A percentile compares a stretch with the other conserved stretches of the same genome.
Evolutionary conservation across 2,797 vertebrate genomes (phyloP).

Genomic region (Acanthurus lineatus): DNA sequence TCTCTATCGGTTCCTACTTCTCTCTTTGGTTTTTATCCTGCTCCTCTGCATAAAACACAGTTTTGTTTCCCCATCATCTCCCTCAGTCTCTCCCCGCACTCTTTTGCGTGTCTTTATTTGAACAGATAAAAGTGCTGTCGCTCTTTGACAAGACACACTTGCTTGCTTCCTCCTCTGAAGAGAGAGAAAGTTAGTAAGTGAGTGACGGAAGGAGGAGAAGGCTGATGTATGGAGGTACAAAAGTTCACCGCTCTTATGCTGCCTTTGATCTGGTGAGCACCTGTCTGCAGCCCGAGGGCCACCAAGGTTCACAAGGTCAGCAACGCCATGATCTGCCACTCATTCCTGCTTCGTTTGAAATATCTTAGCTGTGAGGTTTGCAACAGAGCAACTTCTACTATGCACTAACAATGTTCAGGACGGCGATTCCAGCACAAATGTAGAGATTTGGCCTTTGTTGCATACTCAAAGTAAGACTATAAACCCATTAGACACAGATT

Average conservation of each 20-base stretch:
- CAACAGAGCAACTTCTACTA: constrained; percentile 17
- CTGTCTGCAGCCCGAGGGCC: constrained; percentile 65
- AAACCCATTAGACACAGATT: background rate
- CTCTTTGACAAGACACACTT: constrained; percentile 62
- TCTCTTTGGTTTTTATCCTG: constrained; percentile 32
- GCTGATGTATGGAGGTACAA: constrained; percentile 67
- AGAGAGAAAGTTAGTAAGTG: constrained; percentile 51
- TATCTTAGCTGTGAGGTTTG: constrained; percentile 39
- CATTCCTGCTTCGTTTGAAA: constrained; percentile 51
- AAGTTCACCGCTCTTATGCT: constrained; percentile 62
- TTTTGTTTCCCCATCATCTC: constrained; percentile 48
- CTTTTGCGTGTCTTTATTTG: constrained; percentile 49
- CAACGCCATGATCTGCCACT: constrained; percentile 57
- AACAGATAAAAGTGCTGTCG: constrained; percentile 72
- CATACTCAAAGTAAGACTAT: background rate
- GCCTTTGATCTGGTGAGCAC: constrained; percentile 75
- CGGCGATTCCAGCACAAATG: constrained; percentile 16
- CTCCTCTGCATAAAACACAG: constrained; percentile 49
- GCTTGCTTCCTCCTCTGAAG: constrained; percentile 54
- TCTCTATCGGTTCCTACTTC: constrained; percentile 33
- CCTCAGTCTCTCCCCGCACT: background rate
- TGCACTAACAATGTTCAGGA: background rate
- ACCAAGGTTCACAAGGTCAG: constrained; percentile 73
- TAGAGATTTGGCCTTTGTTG: constrained; percentile 32
- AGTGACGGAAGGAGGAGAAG: constrained; percentile 49